phyloP scores from a whole-genome alignment of 2,888 invertebrate genomes.

The Harpalus rubripes region DNA sequence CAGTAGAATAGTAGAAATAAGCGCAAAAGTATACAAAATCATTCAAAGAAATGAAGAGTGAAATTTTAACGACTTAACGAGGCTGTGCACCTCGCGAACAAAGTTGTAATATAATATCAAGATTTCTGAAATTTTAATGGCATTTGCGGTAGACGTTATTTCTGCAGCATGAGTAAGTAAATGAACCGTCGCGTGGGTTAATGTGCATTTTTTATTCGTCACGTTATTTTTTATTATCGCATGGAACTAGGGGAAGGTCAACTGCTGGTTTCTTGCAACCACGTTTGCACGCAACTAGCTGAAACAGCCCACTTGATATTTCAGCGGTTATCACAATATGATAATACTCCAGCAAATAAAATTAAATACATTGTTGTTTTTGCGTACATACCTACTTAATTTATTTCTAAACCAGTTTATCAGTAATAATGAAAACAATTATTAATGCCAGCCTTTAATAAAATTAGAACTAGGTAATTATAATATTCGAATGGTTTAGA shows the following conservation, averaged over 20 bases:
- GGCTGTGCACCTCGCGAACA: background rate
- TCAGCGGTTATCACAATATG: slow-evolving; percentile 36
- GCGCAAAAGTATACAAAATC: too few relatives aligned
- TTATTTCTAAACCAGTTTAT: background rate
- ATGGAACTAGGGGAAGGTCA: slow-evolving; percentile 59
- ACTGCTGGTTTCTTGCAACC: slow-evolving; percentile 28
- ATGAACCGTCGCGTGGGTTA: slow-evolving; percentile 54
- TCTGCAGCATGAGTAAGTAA: slow-evolving; percentile 21
- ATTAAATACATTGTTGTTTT: background rate
- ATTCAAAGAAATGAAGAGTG: too few relatives aligned
- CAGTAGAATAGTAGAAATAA: too few relatives aligned
- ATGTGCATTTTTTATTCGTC: slow-evolving; percentile 62
- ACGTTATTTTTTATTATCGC: slow-evolving; percentile 61
- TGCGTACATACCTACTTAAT: background rate
- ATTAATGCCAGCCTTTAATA: too few relatives aligned
- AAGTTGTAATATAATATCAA: background rate
- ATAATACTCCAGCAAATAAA: slow-evolving; percentile 15
- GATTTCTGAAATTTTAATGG: slow-evolving; percentile 9
- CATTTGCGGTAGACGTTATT: background rate
- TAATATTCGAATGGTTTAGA: too few relatives aligned
- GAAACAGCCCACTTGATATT: slow-evolving; percentile 15
- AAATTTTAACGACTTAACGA: background rate
- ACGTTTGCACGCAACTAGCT: slow-evolving; percentile 26
- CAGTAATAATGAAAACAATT: too few relatives aligned
- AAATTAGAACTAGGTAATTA: too few relatives aligned